These are phyloP conservation scores for Hycleus phaleratus DNA, from an alignment of 1,140 invertebrate genomes.

Conservation along the genomic window DNA sequence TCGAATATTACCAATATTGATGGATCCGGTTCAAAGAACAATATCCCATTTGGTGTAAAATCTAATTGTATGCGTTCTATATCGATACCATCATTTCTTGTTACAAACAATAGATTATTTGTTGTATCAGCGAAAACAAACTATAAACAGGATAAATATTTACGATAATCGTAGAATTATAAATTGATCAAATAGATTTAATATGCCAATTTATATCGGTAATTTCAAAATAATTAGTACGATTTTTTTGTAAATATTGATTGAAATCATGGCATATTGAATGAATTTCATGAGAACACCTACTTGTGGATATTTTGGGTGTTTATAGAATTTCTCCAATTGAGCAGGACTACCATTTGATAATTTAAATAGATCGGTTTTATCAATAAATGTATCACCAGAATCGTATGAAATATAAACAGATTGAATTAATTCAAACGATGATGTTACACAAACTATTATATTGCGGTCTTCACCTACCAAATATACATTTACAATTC, in stretches of 20 bases:
- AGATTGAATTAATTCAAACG: slow-evolving; percentile 43
- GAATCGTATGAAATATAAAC: slow-evolving; percentile 83
- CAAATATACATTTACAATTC: slow-evolving; percentile 84
- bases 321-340: slow-evolving; percentile 77
- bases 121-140: slow-evolving; percentile 76
- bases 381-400: slow-evolving; percentile 69
- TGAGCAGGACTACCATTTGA: slow-evolving; percentile 52
- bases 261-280: too few relatives aligned
- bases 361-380: slow-evolving; percentile 60
- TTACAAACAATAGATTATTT: slow-evolving; percentile 71
- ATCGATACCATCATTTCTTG: slow-evolving; percentile 60
- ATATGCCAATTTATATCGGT: too few relatives aligned
- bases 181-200: too few relatives aligned
- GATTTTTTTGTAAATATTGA: too few relatives aligned
- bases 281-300: slow-evolving; percentile 37
- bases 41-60: slow-evolving; percentile 70
- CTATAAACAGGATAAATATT: slow-evolving; percentile 45
- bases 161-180: background rate
- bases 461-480: slow-evolving; percentile 77
- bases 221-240: too few relatives aligned
- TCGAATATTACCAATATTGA: slow-evolving; percentile 60
- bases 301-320: slow-evolving; percentile 67
- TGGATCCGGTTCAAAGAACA: slow-evolving; percentile 61
- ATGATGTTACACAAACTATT: slow-evolving; percentile 64
- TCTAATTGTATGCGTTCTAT: slow-evolving; percentile 52